phyloP scores from a whole-genome alignment of 2,888 invertebrate genomes.

The Leptinotarsa rubiginosa region DNA sequence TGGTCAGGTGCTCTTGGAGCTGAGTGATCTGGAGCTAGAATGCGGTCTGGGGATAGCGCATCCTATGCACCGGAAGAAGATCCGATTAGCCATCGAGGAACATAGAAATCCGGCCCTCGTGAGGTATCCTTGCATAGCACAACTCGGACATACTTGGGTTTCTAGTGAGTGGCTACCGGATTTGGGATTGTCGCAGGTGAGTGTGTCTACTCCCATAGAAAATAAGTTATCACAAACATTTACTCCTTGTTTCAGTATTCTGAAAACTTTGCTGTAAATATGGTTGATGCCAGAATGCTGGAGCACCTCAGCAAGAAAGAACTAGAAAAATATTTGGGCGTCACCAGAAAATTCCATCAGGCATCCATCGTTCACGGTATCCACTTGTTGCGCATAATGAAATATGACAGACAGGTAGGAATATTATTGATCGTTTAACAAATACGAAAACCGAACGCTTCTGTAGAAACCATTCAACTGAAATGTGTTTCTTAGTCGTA shows the following conservation, averaged over 20 bases:
- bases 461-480: too few species aligned
- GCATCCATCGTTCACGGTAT: constrained; percentile 94
- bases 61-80: constrained; percentile 93
- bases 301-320: constrained; percentile 94
- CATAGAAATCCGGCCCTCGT: constrained; percentile 88
- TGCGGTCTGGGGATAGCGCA: constrained; percentile 91
- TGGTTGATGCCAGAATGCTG: constrained; percentile 93
- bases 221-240: neutral
- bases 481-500: too few species aligned
- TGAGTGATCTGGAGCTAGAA: constrained; percentile 92
- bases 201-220: constrained; percentile 14
- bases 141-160: constrained; percentile 93
- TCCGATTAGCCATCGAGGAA: constrained; percentile 93
- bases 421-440: too few species aligned
- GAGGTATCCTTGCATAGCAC: constrained; percentile 88
- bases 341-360: constrained; percentile 94
- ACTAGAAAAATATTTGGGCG: constrained; percentile 91
- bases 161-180: constrained; percentile 94
- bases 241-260: constrained; percentile 76
- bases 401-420: constrained; percentile 85
- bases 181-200: constrained; percentile 84
- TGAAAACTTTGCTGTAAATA: constrained; percentile 86
- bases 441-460: too few species aligned
- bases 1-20: constrained; percentile 88
- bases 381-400: constrained; percentile 89